These are phyloP conservation scores for Eubasilissa splendida DNA, from an alignment of 2,888 invertebrate species.

Conservation along the genomic window DNA sequence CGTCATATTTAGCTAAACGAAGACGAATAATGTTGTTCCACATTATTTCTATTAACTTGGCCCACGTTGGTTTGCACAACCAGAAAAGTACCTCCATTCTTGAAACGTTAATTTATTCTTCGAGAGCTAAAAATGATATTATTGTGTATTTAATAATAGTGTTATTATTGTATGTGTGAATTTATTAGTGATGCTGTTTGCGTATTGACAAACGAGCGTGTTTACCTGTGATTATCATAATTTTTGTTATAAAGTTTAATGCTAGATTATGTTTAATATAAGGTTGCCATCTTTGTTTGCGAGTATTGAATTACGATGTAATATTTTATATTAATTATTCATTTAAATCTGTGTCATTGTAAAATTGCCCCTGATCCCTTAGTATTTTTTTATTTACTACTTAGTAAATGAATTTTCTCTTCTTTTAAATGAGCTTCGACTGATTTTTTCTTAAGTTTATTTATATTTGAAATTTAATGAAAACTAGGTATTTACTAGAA, in stretches of 20 bases:
- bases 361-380: conserved; percentile 1
- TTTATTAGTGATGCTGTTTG: conserved; percentile 17
- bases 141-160: background rate
- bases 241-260: conserved; percentile 24
- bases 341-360: conserved; percentile 2
- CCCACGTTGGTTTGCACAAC: too few relatives aligned
- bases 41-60: too few relatives aligned
- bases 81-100: too few relatives aligned
- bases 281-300: conserved; percentile 31
- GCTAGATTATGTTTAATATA: conserved; percentile 22
- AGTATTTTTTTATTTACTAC: conserved; percentile 32
- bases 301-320: conserved; percentile 19
- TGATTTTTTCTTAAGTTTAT: conserved; percentile 40
- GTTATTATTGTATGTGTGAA: conserved; percentile 25
- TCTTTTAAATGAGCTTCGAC: conserved; percentile 39
- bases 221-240: conserved; percentile 37
- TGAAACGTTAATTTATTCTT: too few relatives aligned
- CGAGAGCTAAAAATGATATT: too few relatives aligned
- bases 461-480: conserved; percentile 19
- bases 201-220: conserved; percentile 14
- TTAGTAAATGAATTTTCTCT: conserved; percentile 14
- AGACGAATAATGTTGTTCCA: too few relatives aligned
- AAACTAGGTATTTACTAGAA: conserved; percentile 26
- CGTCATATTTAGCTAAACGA: too few relatives aligned
- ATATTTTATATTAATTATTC: background rate